A percentile compares a stretch with the other conserved stretches of the same genome.
Evolutionary conservation across 2,797 vertebrate species (phyloP).

Genomic region (Pangasius macronema): DNA sequence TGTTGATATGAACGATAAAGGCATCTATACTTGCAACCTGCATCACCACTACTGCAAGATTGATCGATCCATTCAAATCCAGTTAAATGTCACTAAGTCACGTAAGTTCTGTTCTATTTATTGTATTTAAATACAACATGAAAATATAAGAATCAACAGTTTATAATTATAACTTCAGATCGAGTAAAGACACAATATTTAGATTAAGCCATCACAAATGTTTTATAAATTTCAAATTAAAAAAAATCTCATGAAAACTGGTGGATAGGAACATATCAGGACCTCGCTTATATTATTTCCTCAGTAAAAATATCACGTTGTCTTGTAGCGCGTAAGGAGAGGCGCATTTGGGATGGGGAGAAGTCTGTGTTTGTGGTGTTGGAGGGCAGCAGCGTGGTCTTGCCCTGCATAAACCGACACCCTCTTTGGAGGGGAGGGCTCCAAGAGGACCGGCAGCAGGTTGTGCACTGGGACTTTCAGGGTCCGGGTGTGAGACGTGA

Average conservation of each 20-base stretch:
- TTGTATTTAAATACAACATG: no score
- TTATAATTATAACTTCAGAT: no score
- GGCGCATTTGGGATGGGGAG: conserved; percentile 86
- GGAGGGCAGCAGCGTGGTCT: conserved; percentile 76
- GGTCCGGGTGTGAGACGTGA: conserved; percentile 88
- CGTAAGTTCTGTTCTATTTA: conserved; percentile 68
- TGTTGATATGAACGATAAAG: conserved; percentile 79
- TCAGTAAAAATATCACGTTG: not conserved
- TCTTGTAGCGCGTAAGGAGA: conserved; percentile 75
- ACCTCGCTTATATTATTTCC: not conserved
- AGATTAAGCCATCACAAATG: not conserved
- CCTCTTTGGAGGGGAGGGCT: conserved; percentile 88
- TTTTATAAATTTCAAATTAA: not conserved
- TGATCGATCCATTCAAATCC: conserved; percentile 84
- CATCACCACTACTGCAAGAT: conserved; percentile 97
- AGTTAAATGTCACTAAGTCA: conserved; percentile 83
- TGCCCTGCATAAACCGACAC: conserved; percentile 87
- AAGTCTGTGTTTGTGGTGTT: conserved; percentile 82
- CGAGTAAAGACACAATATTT: no score
- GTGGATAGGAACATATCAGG: not conserved
- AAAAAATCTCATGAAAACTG: not conserved
- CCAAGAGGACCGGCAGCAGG: conserved; percentile 93
- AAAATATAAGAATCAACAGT: no score
- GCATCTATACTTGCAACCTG: conserved; percentile 91
- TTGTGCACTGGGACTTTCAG: conserved; percentile 96